Percentiles rank a stretch among this genome's conserved stretches.
phyloP scores from a whole-genome alignment of 2,113 vertebrate species.

The Myiagra hebetior region DNA sequence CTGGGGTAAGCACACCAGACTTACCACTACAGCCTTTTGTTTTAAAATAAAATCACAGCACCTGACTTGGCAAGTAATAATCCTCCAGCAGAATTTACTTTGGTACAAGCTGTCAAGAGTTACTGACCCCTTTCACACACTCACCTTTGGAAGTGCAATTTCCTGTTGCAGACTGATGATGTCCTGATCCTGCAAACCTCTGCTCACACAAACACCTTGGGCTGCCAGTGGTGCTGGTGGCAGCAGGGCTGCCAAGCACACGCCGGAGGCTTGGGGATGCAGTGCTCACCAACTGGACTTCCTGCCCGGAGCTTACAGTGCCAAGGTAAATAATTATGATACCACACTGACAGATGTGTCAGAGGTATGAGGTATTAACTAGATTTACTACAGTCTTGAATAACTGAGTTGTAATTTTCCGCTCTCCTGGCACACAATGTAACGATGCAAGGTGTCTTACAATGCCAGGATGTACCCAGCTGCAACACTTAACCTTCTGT shows the following conservation, averaged over 20 bases:
- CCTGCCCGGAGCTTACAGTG: not conserved
- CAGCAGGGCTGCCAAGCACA: accelerated
- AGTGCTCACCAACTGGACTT: not conserved
- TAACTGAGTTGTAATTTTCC: not conserved
- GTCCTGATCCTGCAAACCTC: not conserved
- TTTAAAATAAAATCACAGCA: not conserved
- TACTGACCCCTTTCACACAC: not conserved
- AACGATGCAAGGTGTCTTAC: accelerated
- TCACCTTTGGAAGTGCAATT: not conserved
- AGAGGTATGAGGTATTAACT: not conserved
- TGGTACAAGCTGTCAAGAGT: not conserved
- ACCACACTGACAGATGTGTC: not conserved
- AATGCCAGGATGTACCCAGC: not conserved
- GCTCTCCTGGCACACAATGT: not conserved
- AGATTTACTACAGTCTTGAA: not conserved
- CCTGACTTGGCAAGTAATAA: not conserved
- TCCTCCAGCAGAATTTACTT: not conserved
- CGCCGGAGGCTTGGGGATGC: not conserved
- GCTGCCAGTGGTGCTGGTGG: not conserved
- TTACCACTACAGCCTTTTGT: not conserved
- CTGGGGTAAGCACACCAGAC: not conserved
- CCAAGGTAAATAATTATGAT: not conserved
- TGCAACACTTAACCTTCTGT: not conserved
- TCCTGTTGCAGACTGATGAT: not conserved
- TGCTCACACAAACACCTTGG: accelerated